Evolutionary conservation across 2,113 vertebrate genomes (phyloP).

Genomic region (Amia ocellicauda): DNA sequence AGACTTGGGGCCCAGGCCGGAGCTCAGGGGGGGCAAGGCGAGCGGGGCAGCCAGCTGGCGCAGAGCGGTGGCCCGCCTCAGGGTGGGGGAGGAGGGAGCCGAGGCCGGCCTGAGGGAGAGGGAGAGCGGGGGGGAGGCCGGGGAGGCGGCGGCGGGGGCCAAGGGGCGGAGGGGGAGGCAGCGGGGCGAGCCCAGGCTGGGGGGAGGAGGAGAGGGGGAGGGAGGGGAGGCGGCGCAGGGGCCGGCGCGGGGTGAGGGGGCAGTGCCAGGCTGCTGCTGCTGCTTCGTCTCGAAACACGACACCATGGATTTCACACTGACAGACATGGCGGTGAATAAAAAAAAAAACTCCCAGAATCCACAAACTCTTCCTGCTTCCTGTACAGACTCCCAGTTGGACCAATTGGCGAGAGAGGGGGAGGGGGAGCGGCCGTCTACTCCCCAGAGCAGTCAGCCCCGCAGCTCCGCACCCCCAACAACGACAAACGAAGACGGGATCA

Average conservation of each 20-base stretch:
- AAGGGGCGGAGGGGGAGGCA: not conserved
- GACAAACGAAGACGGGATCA: no score
- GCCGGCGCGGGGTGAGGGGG: not conserved
- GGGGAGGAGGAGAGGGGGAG: not conserved
- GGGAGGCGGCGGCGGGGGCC: not conserved
- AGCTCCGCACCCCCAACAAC: no score
- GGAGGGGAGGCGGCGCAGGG: not conserved
- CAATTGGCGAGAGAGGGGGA: no score
- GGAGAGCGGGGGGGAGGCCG: not conserved
- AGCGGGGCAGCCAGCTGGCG: not conserved
- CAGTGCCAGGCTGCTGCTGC: conserved; percentile 18
- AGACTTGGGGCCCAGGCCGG: not conserved
- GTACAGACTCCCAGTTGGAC: no score
- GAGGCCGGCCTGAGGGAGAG: not conserved
- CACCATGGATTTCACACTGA: conserved; percentile 41
- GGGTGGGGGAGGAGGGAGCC: conserved; percentile 17
- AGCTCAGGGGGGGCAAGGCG: not conserved
- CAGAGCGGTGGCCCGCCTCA: conserved; percentile 3
- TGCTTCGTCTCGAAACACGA: conserved; percentile 34
- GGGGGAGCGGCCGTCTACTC: no score
- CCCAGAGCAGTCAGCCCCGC: no score
- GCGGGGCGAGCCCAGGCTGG: not conserved
- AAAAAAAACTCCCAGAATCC: no score
- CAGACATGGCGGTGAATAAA: conserved; percentile 39
- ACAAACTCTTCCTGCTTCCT: not conserved